Evolutionary conservation across 2,113 vertebrate genomes (phyloP).

Genomic region (Vulpes vulpes): DNA sequence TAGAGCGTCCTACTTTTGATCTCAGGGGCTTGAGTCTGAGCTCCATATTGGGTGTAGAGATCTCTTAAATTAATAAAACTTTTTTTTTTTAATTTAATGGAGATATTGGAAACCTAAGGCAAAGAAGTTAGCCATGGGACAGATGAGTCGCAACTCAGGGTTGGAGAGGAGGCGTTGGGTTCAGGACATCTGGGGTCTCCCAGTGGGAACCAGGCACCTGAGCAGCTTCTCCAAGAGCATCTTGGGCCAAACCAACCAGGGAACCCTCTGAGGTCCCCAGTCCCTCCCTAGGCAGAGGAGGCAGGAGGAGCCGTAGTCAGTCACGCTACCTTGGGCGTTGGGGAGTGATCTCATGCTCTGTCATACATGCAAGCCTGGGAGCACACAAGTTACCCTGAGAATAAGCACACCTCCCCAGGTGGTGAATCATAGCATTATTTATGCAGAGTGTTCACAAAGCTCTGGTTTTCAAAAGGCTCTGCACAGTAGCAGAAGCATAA

Average conservation of each 20-base stretch:
- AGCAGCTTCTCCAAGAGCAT: neutral
- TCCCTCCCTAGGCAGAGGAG: neutral
- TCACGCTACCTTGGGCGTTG: neutral
- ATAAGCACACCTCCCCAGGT: neutral
- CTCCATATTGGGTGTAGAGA: neutral
- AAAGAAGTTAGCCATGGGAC: neutral
- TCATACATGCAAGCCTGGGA: neutral
- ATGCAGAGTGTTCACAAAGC: neutral
- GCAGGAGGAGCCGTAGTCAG: neutral
- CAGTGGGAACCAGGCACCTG: fast-evolving
- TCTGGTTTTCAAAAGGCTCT: neutral
- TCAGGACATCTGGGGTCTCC: neutral
- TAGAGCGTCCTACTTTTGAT: neutral
- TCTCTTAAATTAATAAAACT: neutral
- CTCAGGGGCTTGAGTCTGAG: neutral
- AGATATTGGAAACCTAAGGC: neutral
- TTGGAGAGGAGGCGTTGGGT: neutral
- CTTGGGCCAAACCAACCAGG: neutral
- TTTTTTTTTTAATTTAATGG: neutral
- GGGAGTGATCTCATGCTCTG: neutral
- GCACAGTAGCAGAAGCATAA: neutral
- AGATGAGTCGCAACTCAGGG: neutral
- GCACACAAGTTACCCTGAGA: neutral
- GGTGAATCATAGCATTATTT: neutral
- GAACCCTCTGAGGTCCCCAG: neutral